Base-by-base conservation (phyloP, 2,888 invertebrate species). In the Dendrolimus houi region DNA sequence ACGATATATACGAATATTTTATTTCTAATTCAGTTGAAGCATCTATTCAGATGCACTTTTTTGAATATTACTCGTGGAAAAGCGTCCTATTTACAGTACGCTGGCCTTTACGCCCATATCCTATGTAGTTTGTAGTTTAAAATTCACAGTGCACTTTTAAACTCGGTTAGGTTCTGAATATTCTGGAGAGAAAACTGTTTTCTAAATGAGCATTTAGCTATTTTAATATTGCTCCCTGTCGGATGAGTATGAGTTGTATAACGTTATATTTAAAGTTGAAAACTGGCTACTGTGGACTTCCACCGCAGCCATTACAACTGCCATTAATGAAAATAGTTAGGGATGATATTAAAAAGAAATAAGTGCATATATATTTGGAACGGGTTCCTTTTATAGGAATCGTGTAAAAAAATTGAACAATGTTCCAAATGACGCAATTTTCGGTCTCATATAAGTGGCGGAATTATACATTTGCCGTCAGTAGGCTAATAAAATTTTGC, bases 111-210 rank as follows among this genome's bases (percentile, higher is more conserved):
- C 77, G 73, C 80, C 81, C 79, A 79, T 83, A 83, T 81, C 79
- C 77, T 78, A 79, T 82, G 83, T 82, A 85, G 79, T 81, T 85
- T 85, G 73, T 71, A 81, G 79, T 84, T 82, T 81, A 76, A 85
- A 85, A 84, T 85, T 85, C 83, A 85, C 81, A 83, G 75, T 74
- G 77, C 67, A 76, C 78, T 83, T 84, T 83, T 74, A 81, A 83
- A 83, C 79, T 81, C 74, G 68, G 77, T 81, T 83, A 78, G 77
- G 80, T 79, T 80, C 72, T 71, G 78, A 78, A 80, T 79, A 77
- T 75, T 74, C 66, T 66, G 70, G 56, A 62, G 62, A 63, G 68
- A 71, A 74, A 67, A 69, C 72, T 68, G 74, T 71, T 79, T 76
- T 71, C 70, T 78, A 78, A 83, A 84, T 83, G 75, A 78, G 72